Evolutionary conservation across 1,140 invertebrate species (phyloP), one percentile per base, ranked within the genome.

Genomic region (Drosophila tropicalis): DNA sequence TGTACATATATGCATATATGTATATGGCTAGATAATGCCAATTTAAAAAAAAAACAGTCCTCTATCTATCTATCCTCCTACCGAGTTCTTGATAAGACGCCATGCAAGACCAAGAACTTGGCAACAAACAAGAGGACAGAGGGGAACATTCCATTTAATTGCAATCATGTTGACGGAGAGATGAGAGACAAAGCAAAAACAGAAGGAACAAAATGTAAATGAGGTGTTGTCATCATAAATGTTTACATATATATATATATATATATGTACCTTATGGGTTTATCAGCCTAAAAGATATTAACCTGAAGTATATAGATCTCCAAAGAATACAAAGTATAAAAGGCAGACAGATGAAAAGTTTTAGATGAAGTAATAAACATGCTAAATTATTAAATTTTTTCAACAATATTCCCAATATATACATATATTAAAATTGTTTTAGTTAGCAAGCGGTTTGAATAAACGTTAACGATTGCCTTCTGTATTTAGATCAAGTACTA

Each of bases 151-250:
- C 17, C 10, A 36, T 36, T 36, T 51, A 51, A 51, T 51, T 51
- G 44, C 44, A 51, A 22, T 12, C 44, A 51, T 51, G 44, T 51
- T 51, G 44, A 51, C 44, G 44, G 44, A 51, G 44, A 51, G 44
- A 51, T 51, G 17, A 51, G 44, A 39, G 44, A 51, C 44, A 51
- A 22, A 51, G 17, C 44, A 51, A 51, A 1, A 5, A 22, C 17
- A 12, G 44, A 17, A 6, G 15, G 5, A 47, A 1, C 19, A 9
- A 22, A 19, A 51, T 51, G 44, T 12, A 51, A 51, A 51, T 51
- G 3, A 51, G 17, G 44, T 51, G 44, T 36, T 51, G 17, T 51
- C 44, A 22, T 51, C 17, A 22, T 51, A 51, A 22, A 22, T 25
- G 22, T 25, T 0, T 25, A 25, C 3, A 22, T 22, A 1, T 22